Evolutionary conservation across 2,888 invertebrate species (phyloP), one percentile per base, ranked within the genome.

Genomic region (Melanostoma mellinum): DNA sequence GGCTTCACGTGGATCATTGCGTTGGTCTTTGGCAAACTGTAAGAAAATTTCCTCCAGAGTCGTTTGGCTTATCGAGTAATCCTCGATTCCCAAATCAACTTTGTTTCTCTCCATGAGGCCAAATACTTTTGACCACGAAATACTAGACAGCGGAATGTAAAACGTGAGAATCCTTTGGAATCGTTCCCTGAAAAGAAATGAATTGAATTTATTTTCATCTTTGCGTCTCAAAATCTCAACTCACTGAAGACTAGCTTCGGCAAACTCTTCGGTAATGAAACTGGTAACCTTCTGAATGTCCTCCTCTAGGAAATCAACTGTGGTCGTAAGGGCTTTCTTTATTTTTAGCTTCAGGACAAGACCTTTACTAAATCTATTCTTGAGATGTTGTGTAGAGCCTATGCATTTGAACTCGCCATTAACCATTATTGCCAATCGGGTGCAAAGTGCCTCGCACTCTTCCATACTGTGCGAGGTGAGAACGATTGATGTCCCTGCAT

Each of bases 381-480:
- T 96, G 69, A 96, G 91, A 88, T 95, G 94, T 82, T 95, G 95
- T 79, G 95, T 93, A 33, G 95, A 94, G 63, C 96, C 96, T 44
- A 95, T 92, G 79, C 94, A 95, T 87, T 94, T 92, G 90, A 96
- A 94, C 86, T 93, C 92, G 1, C 96, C 96, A 87, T 94, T 94
- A 85, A 95, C 95, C 94, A 96, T 95, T 68, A 96, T 94, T 56
- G 95, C 94, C 86, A 96, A 92, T 32, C 95, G 92, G 10, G 95
- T 95, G 89, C 96, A 96, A 5, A 97, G 92, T 50, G 94, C 94
- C 91, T 96, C 96, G 90, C 96, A 96, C 91, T 96, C 96, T 88
- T 95, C 94, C 94, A 96, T 95, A 89, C 95, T 95, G 90, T 95
- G 95, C 63, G 96, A 96, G 32, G 97, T 96, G 85, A 97, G 92